These are phyloP conservation scores for Macheiramphus alcinus DNA, from an alignment of 2,113 vertebrate genomes.

Conservation along the genomic window DNA sequence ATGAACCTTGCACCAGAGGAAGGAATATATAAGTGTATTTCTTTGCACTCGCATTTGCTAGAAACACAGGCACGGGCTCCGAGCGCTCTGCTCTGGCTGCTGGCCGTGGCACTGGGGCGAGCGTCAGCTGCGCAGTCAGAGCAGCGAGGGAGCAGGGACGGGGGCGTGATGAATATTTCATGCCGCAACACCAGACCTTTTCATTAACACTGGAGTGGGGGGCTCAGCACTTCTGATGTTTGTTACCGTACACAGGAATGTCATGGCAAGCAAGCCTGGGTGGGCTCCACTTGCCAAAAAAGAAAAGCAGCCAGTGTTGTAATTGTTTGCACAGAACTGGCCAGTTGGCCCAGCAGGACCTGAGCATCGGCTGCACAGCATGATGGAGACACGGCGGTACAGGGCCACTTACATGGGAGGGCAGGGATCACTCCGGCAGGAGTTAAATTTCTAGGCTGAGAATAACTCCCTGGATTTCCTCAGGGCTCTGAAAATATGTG, in stretches of 20 bases:
- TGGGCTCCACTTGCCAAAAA: neutral
- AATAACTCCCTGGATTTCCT: neutral
- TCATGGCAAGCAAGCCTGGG: neutral
- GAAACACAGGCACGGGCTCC: neutral
- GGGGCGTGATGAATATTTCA: constrained; percentile 9
- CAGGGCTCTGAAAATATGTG: neutral
- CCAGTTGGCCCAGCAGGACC: rapidly evolving
- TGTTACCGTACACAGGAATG: neutral
- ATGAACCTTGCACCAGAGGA: neutral
- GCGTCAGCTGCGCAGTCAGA: rapidly evolving
- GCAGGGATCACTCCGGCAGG: neutral
- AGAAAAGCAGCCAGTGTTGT: neutral
- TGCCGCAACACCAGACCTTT: neutral
- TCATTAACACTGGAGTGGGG: neutral
- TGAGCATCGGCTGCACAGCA: rapidly evolving
- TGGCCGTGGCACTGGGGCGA: neutral
- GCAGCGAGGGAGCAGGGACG: neutral
- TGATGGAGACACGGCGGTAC: rapidly evolving
- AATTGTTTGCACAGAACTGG: neutral
- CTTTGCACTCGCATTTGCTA: neutral
- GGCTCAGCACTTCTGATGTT: neutral
- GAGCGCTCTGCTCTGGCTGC: neutral
- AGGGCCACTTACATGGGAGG: rapidly evolving
- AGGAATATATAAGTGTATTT: neutral
- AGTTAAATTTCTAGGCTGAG: neutral